Percentiles rank a stretch among this genome's conserved stretches.
Conservation (phyloP, 2,113 vertebrate species). For the Ophiodon elongatus region DNA sequence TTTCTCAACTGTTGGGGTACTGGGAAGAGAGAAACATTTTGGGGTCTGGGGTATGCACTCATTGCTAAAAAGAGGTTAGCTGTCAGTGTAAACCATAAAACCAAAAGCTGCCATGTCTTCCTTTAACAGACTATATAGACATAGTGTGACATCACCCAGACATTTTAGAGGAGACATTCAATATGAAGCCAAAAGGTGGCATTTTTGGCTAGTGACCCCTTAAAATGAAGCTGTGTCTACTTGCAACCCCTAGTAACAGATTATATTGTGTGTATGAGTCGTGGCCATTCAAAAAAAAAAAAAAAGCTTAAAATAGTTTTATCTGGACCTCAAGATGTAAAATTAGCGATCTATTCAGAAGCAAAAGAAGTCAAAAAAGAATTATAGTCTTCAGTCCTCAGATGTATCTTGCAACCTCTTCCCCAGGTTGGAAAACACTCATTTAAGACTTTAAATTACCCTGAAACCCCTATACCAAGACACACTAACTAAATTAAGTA, state of each 20-base stretch:
- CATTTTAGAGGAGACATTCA: neutral
- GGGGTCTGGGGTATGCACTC: constrained; percentile 1
- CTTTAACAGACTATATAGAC: neutral
- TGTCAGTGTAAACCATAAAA: neutral
- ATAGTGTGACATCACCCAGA: neutral
- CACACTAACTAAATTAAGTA: neutral
- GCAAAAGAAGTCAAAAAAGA: neutral
- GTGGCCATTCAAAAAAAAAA: neutral
- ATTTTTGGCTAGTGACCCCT: neutral
- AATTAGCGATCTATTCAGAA: neutral
- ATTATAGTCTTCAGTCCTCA: neutral
- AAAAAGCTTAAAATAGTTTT: neutral
- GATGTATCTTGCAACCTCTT: neutral
- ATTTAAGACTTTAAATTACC: neutral
- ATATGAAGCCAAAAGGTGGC: neutral
- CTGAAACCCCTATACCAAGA: neutral
- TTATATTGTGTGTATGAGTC: neutral
- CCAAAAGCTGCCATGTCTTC: constrained; percentile 2
- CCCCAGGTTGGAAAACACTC: neutral
- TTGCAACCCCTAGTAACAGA: neutral
- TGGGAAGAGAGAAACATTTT: constrained; percentile 43
- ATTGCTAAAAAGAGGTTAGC: neutral
- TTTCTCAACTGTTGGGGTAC: constrained; percentile 37
- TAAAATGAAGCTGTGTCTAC: neutral
- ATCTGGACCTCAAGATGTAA: neutral